Percentiles rank a stretch among this genome's conserved stretches.
Conservation (phyloP, 2,113 vertebrate species). For the Lophura nycthemera region DNA sequence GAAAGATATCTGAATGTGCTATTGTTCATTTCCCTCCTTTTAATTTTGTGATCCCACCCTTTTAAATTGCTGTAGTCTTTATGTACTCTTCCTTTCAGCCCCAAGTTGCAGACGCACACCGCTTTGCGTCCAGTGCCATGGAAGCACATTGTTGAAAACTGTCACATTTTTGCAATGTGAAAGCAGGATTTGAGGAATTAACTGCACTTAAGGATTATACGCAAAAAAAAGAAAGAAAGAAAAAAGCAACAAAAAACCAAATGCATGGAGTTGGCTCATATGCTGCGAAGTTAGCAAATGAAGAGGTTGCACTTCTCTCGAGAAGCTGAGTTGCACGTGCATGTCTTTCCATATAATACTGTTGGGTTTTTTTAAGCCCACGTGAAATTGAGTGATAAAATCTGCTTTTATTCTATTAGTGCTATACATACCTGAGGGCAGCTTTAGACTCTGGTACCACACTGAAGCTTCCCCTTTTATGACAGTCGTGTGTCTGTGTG, state of each 20-base stretch:
- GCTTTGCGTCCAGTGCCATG: not conserved
- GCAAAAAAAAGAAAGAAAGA: not conserved
- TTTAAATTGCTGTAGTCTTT: not conserved
- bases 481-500: not conserved
- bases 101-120: not conserved
- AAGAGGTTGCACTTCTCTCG: not conserved
- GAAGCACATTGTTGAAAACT: not conserved
- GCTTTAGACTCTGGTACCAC: not conserved
- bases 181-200: not conserved
- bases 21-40: not conserved
- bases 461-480: not conserved
- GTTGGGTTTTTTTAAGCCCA: not conserved
- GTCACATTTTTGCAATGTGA: not conserved
- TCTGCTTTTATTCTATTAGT: not conserved
- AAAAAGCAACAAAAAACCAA: no score
- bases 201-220: not conserved
- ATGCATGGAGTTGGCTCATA: not conserved
- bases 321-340: not conserved
- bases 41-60: not conserved
- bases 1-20: not conserved
- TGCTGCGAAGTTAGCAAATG: not conserved
- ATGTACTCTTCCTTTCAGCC: not conserved
- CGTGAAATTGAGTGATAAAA: not conserved
- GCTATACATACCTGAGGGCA: not conserved
- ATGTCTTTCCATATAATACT: not conserved